phyloP scores from a whole-genome alignment of 2,888 invertebrate genomes.

The Lochmaea crataegi region DNA sequence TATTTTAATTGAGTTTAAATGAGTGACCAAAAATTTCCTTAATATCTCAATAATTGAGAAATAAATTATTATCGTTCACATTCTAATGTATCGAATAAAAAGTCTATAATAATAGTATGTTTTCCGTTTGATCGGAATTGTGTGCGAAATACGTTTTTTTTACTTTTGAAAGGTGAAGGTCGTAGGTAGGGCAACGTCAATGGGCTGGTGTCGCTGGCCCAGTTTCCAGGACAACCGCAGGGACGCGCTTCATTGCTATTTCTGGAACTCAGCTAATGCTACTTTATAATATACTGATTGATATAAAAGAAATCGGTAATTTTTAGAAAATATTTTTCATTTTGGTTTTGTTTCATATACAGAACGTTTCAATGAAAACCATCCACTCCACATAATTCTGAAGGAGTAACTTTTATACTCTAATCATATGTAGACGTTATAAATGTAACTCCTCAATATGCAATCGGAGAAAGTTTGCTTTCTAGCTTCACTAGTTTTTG shows the following conservation, averaged over 20 bases:
- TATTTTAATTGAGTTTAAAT: too few species aligned
- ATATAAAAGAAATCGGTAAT: neutral
- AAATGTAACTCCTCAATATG: too few species aligned
- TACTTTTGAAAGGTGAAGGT: constrained; percentile 57
- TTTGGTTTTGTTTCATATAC: too few species aligned
- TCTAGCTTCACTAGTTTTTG: too few species aligned
- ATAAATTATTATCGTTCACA: too few species aligned
- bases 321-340: neutral
- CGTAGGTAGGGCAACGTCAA: constrained; percentile 55
- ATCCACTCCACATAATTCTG: too few species aligned
- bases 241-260: constrained; percentile 49
- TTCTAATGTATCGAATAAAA: neutral
- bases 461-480: too few species aligned
- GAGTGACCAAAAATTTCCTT: too few species aligned
- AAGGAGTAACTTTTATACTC: too few species aligned
- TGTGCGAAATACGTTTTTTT: constrained; percentile 28
- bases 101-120: constrained; percentile 6
- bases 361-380: too few species aligned
- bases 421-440: too few species aligned
- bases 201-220: constrained; percentile 52
- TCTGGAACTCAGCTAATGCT: constrained; percentile 45
- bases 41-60: too few species aligned
- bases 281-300: neutral
- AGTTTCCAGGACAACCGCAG: constrained; percentile 58
- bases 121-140: constrained; percentile 28